A percentile compares a stretch with the other conserved stretches of the same genome.
phyloP scores from a whole-genome alignment of 2,113 vertebrate genomes.

The Chloroceryle aenea region DNA sequence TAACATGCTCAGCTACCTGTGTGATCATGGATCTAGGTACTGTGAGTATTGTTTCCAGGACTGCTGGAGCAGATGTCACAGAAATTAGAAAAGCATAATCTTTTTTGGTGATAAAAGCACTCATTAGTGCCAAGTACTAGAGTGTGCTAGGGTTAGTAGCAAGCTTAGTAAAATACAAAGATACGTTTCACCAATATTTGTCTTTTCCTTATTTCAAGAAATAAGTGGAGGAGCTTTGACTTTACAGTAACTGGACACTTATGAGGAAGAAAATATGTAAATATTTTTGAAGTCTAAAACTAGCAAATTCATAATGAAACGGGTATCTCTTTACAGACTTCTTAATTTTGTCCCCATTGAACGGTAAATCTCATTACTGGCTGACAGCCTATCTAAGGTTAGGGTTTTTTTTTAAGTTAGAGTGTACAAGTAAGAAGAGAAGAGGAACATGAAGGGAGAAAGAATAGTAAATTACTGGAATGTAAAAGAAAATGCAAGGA shows the following conservation, averaged over 20 bases:
- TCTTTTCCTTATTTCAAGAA: background rate
- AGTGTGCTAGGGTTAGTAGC: background rate
- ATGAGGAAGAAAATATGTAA: background rate
- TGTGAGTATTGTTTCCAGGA: slow-evolving; percentile 14
- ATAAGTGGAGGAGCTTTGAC: background rate
- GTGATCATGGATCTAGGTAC: slow-evolving; percentile 48
- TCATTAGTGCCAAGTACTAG: background rate
- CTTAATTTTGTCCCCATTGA: background rate
- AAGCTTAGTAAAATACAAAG: background rate
- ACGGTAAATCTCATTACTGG: background rate
- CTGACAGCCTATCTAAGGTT: background rate
- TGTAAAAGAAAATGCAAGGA: background rate
- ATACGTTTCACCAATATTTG: background rate
- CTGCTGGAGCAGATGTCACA: slow-evolving; percentile 23
- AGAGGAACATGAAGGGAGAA: background rate
- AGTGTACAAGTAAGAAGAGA: background rate
- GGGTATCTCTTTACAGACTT: background rate
- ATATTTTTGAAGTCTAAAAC: background rate
- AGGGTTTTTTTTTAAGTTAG: background rate
- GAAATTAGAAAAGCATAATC: slow-evolving; percentile 8
- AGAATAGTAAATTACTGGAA: background rate
- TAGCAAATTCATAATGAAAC: background rate
- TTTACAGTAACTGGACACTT: background rate
- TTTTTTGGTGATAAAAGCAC: background rate
- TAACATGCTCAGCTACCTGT: slow-evolving; percentile 76